Conservation (phyloP, 92 coral and sea anemone species). For the Porites evermanni region DNA sequence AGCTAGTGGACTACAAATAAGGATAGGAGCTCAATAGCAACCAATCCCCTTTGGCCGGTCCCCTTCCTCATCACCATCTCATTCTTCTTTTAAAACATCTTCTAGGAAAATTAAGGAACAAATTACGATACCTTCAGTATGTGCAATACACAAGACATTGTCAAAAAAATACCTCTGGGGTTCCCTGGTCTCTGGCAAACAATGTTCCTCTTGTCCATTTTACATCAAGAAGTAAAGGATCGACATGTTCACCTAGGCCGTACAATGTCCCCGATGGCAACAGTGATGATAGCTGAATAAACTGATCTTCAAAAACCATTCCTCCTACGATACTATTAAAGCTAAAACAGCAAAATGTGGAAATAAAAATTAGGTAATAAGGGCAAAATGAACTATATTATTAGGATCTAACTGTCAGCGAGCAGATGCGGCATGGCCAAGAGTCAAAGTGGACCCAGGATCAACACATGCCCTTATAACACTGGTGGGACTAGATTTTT, state of each 20-base stretch:
- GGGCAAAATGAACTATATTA: neutral
- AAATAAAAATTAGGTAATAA: no score
- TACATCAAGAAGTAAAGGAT: slow-evolving; percentile 69
- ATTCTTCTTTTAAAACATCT: no score
- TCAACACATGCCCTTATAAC: no score
- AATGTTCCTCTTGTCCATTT: slow-evolving; percentile 83
- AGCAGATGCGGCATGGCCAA: no score
- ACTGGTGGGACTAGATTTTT: no score
- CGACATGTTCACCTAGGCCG: slow-evolving; percentile 94
- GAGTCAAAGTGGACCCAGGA: neutral
- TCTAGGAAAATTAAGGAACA: no score
- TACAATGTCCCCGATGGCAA: slow-evolving; percentile 83
- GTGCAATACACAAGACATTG: neutral
- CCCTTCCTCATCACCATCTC: no score
- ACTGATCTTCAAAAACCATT: slow-evolving; percentile 97
- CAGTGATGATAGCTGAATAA: slow-evolving; percentile 88
- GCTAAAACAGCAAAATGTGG: slow-evolving; percentile 12
- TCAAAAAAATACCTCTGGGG: slow-evolving; percentile 74
- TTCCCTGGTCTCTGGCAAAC: slow-evolving; percentile 94
- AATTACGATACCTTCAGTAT: no score
- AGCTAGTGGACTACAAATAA: no score
- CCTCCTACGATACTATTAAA: slow-evolving; percentile 95
- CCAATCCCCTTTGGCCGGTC: no score
- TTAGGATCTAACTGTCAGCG: no score
- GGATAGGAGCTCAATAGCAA: no score